phyloP scores from a whole-genome alignment of 2,888 invertebrate species.

The Caenorhabditis sp. region DNA sequence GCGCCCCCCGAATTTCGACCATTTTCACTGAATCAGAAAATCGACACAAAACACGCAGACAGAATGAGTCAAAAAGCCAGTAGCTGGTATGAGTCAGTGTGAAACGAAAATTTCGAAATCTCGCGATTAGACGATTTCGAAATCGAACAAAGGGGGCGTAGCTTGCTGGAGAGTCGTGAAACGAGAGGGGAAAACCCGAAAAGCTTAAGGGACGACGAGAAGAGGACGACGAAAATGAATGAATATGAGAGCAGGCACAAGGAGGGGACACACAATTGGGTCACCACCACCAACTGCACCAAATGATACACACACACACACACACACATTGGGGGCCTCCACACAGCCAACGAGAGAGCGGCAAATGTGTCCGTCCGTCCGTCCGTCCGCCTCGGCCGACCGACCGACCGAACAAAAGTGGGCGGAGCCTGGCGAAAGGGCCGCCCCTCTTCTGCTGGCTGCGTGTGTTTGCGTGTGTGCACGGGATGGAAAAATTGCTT shows the following conservation, averaged over 20 bases:
- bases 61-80: neutral
- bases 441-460: too few relatives aligned
- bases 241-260: slow-evolving; percentile 43
- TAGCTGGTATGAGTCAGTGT: neutral
- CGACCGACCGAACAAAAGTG: too few relatives aligned
- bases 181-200: slow-evolving; percentile 1
- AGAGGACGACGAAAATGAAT: slow-evolving; percentile 33
- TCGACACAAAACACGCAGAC: too few relatives aligned
- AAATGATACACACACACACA: slow-evolving; percentile 33
- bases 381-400: too few relatives aligned
- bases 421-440: too few relatives aligned
- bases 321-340: neutral
- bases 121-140: slow-evolving; percentile 4
- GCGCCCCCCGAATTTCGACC: too few relatives aligned
- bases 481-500: too few relatives aligned
- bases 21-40: too few relatives aligned
- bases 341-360: slow-evolving; percentile 11
- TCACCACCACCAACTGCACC: slow-evolving; percentile 20
- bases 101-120: neutral
- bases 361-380: slow-evolving; percentile 31
- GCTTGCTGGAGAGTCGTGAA: neutral
- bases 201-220: slow-evolving; percentile 11
- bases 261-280: slow-evolving; percentile 2
- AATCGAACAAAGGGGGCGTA: slow-evolving; percentile 2
- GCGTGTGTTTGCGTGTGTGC: too few relatives aligned